phyloP scores from a whole-genome alignment of 2,888 invertebrate genomes.

The Blastobasis adustella region DNA sequence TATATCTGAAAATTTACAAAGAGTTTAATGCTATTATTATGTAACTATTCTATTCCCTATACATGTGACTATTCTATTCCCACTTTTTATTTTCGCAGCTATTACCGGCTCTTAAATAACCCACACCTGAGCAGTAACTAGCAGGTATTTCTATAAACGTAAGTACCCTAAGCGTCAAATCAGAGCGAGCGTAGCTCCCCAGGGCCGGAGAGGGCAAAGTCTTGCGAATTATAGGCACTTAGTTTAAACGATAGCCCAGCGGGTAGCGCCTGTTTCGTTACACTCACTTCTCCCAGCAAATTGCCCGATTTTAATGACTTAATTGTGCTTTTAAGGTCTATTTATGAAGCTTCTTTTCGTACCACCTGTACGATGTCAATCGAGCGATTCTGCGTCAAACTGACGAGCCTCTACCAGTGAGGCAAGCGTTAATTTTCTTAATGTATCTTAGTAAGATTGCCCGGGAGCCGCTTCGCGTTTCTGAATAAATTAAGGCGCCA shows the following conservation, averaged over 20 bases:
- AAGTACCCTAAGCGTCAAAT: no score
- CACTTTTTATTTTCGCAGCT: no score
- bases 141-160: no score
- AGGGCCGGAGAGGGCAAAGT: slow-evolving; percentile 55
- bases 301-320: slow-evolving; percentile 23
- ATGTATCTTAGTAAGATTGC: slow-evolving; percentile 58
- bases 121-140: no score
- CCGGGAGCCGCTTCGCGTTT: slow-evolving; percentile 37
- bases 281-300: slow-evolving; percentile 34
- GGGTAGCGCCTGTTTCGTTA: slow-evolving; percentile 49
- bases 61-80: no score
- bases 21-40: no score
- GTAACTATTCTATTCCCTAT: no score
- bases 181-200: slow-evolving; percentile 45
- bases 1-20: no score
- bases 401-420: not conserved
- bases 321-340: slow-evolving; percentile 12
- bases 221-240: slow-evolving; percentile 68
- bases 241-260: slow-evolving; percentile 62
- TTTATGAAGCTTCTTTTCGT: slow-evolving; percentile 3
- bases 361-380: no score
- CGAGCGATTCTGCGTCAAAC: slow-evolving; percentile 3
- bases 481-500: slow-evolving; percentile 57
- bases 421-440: slow-evolving; percentile 61
- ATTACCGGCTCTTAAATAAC: no score